Evolutionary conservation across 2,888 invertebrate species (phyloP).

Genomic region (Drosophila cracens): DNA sequence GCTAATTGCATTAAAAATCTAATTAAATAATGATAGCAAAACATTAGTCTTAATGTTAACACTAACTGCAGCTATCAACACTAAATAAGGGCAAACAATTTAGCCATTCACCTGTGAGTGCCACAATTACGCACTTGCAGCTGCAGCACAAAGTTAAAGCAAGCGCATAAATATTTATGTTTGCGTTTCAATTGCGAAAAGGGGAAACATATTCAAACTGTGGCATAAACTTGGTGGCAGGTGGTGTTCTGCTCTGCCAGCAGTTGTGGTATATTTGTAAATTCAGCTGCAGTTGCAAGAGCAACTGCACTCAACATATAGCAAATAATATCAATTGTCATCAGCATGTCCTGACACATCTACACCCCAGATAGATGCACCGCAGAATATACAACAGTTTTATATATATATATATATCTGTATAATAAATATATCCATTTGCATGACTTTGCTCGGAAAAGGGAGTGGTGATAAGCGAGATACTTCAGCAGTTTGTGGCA

Average conservation of each 20-base stretch:
- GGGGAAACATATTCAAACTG: not conserved
- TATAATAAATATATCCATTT: constrained; percentile 41
- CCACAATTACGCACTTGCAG: not conserved
- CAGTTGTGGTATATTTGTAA: not conserved
- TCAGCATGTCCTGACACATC: constrained; percentile 51
- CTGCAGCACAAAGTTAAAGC: not conserved
- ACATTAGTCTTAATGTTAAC: not conserved
- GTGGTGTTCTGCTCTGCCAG: not conserved
- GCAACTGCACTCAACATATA: constrained; percentile 6
- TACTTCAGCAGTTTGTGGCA: constrained; percentile 25
- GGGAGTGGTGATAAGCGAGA: not conserved
- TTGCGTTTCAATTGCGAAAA: not conserved
- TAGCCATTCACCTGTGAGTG: no score
- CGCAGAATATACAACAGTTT: constrained; percentile 22
- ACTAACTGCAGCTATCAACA: not conserved
- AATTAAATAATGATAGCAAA: not conserved
- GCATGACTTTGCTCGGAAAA: constrained; percentile 47
- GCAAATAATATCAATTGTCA: constrained; percentile 78
- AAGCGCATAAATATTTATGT: not conserved
- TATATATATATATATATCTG: constrained; percentile 8
- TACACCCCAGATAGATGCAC: constrained; percentile 14
- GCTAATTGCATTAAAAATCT: not conserved
- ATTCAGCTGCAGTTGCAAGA: not conserved
- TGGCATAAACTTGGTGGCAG: not conserved
- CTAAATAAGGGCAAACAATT: not conserved